Base-by-base conservation (phyloP, 2,113 vertebrate genomes). In the Tichodroma muraria region DNA sequence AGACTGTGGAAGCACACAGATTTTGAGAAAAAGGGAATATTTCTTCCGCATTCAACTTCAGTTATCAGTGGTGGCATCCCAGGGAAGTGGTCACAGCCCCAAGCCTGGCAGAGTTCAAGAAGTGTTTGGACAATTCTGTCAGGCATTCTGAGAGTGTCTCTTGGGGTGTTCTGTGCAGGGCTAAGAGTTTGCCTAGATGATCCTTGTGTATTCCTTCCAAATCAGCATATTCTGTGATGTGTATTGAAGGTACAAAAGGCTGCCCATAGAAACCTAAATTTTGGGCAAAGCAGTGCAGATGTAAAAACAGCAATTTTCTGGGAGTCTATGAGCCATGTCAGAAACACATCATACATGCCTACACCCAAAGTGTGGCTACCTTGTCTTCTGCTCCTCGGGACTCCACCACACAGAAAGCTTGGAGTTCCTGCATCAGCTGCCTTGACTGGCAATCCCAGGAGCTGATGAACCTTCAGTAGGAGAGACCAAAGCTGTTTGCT, bases 161-260 rank as follows among this genome's bases (percentile, higher is more conserved):
- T 30, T 66, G 44, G 31, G 35, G 6, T 66, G 35, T 44, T 33
- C 63, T 52, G 21, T 44, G 72, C 45, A 78, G 45, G 54, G 33
- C 63, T 53, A 10, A 52, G 37, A 19, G 38, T 0, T 60, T 45
- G 15, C 60, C 37, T 44, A 0, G 0, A 8, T 44, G 14, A 37
- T 28, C 15, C 6, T 38, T n/a, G 28, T 86, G 54, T 19, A 28
- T 38, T 53, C 64, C 54, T 70, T 53, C 47, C 64, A 69, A 61
- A 53, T 28, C 28, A 69, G 18, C 47, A 23, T 10, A 15, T n/a
- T 38, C 27, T 38, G 7, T 28, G 12, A 25, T 59, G 8, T 13
- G 15, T 8, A 13, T 1, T 57, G 19, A 44, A 63, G 8, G 10
- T 42, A n/a, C 0, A 2, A n/a, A 75, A 54, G 7, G 27, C 4